Base-by-base conservation (phyloP, 2,888 invertebrate species). In the Camptogramma bilineatum region DNA sequence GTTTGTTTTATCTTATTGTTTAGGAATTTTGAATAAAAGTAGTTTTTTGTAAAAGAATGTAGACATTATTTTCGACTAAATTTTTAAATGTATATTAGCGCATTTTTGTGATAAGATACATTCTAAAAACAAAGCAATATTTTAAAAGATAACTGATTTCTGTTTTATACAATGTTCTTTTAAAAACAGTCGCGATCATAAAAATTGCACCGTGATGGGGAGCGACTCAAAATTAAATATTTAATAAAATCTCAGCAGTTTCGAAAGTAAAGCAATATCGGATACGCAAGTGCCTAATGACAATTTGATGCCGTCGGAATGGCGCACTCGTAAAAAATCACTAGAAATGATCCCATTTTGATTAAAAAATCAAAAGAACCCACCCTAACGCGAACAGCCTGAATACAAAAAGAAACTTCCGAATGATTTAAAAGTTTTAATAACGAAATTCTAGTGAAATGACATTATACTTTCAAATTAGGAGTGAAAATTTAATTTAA, bases 401-500 rank as follows among this genome's bases (percentile, higher is more conserved):
- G 80, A 80, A 78, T 77, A 82, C 86, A 82, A 80, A 86, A 84
- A 81, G 83, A 86, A 87, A 88, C 85, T 88, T 90, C 85, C 85
- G 87, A 89, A 93, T 93, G 93, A 93, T 93, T 93, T 93, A 93
- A 91, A 93, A 91, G 90, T 93, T 93, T 93, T 93, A 93, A 93
- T 93, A 93, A 93, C 91, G 87, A 84, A 90, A 89, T 93, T 87
- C 93, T 89, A 93, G 91, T 93, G 88, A 89, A 91, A 93, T 93
- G 93, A 93, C 93, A 93, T 93, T 93, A 93, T 93, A 93, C 93
- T 93, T 93, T 93, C 93, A 93, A 93, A 93, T 93, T 93, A 90
- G 91, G 91, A 93, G 93, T 93, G 93, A 93, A 93, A 93, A 93
- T 93, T 93, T 93, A 93, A 93, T 93, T 93, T 93, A 93, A 93